Evolutionary conservation across 2,888 invertebrate genomes (phyloP).

Genomic region (Entomobrya multifasciata): DNA sequence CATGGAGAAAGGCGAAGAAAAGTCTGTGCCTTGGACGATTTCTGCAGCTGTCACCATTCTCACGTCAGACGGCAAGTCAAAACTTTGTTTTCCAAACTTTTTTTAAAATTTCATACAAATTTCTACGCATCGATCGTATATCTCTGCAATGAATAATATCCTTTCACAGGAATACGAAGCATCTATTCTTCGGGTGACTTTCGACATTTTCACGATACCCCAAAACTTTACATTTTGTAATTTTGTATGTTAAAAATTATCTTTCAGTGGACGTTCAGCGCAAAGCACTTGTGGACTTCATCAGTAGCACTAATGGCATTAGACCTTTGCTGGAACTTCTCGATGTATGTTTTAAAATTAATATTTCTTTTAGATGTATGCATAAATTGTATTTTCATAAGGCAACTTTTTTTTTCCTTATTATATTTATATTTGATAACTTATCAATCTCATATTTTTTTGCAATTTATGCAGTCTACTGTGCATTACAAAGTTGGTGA

Average conservation of each 20-base stretch:
- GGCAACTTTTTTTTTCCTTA: background rate
- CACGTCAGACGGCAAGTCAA: conserved; percentile 47
- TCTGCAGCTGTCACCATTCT: conserved; percentile 31
- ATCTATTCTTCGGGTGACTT: no score
- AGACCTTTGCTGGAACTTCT: conserved; percentile 45
- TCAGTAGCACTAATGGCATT: conserved; percentile 43
- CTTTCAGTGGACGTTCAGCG: conserved; percentile 27
- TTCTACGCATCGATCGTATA: no score
- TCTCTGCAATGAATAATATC: no score
- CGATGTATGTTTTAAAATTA: conserved; percentile 29
- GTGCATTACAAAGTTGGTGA: conserved; percentile 35
- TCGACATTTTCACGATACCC: no score
- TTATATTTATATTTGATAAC: no score
- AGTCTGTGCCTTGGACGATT: conserved; percentile 6
- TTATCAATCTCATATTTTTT: no score
- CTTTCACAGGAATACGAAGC: no score
- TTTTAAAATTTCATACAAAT: no score
- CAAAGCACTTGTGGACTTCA: conserved; percentile 32
- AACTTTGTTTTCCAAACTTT: background rate
- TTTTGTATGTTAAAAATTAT: background rate
- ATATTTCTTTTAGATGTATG: background rate
- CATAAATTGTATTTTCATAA: background rate
- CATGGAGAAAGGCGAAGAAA: background rate
- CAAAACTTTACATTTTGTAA: no score
- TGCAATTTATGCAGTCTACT: conserved; percentile 9